A percentile compares a stretch with the other conserved stretches of the same genome.
These are phyloP conservation scores for Bufo bufo DNA, from an alignment of 2,113 vertebrate genomes.

Conservation along the genomic window DNA sequence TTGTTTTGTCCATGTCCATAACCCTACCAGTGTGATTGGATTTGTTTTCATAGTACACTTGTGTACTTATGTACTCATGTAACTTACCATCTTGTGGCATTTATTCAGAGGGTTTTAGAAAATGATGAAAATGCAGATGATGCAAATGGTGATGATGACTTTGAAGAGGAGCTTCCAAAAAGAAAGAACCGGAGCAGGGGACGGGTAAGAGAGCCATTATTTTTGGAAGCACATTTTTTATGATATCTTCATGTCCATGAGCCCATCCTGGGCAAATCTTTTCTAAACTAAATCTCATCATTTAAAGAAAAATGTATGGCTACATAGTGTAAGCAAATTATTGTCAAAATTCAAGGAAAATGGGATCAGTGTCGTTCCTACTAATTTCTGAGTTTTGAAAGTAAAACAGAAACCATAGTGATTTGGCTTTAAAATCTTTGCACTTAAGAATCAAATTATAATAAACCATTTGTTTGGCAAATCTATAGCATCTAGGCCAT, in stretches of 20 bases:
- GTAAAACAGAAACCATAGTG: too few relatives aligned
- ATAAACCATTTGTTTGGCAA: too few relatives aligned
- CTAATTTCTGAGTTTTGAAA: too few relatives aligned
- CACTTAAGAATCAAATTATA: too few relatives aligned
- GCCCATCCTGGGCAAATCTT: neutral
- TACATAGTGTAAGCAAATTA: neutral
- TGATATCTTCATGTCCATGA: neutral
- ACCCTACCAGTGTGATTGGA: neutral
- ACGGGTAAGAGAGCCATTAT: conserved; percentile 78
- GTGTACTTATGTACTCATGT: neutral
- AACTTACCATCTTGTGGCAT: neutral
- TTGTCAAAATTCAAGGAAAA: neutral
- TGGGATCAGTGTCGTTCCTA: neutral
- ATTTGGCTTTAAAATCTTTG: too few relatives aligned
- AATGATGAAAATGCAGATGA: conserved; percentile 94
- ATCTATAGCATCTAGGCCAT: too few relatives aligned
- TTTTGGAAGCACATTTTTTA: neutral
- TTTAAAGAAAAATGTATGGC: neutral
- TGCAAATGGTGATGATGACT: conserved; percentile 92
- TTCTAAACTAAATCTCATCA: neutral
- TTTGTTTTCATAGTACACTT: neutral
- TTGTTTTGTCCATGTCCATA: too few relatives aligned
- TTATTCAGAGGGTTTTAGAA: conserved; percentile 88
- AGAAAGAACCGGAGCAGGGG: conserved; percentile 93
- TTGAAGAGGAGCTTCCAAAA: conserved; percentile 94